phyloP scores from a whole-genome alignment of 1,140 invertebrate genomes.

The Sitobion miscanthi region DNA sequence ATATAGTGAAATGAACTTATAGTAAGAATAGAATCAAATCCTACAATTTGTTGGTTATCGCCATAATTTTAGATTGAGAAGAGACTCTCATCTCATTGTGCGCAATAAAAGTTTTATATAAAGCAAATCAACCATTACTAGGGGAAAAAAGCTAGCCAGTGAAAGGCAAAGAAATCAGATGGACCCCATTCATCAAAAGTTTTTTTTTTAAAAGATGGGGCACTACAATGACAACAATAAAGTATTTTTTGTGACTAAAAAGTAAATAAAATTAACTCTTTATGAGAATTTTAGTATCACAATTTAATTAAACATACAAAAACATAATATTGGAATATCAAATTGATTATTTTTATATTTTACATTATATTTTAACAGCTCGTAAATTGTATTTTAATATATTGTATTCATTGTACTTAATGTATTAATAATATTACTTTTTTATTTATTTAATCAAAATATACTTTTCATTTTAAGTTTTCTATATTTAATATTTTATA shows the following conservation, averaged over 20 bases:
- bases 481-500: too few species aligned
- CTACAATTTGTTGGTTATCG: not conserved
- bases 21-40: not conserved
- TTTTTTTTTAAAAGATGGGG: not conserved
- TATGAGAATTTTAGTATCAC: not conserved
- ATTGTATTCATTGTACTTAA: too few species aligned
- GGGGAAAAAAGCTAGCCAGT: not conserved
- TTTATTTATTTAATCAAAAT: too few species aligned
- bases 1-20: not conserved
- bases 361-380: too few species aligned
- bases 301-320: not conserved
- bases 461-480: too few species aligned
- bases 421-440: too few species aligned
- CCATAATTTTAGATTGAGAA: not conserved
- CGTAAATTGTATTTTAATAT: too few species aligned
- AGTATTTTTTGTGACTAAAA: not conserved
- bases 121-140: not conserved
- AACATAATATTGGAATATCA: not conserved
- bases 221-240: not conserved
- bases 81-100: not conserved
- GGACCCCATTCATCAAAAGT: not conserved
- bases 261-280: not conserved
- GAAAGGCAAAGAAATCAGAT: not conserved
- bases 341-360: too few species aligned
- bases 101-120: not conserved